Base-by-base conservation (phyloP, 2,797 vertebrate genomes). In the Sciurus vulgaris region DNA sequence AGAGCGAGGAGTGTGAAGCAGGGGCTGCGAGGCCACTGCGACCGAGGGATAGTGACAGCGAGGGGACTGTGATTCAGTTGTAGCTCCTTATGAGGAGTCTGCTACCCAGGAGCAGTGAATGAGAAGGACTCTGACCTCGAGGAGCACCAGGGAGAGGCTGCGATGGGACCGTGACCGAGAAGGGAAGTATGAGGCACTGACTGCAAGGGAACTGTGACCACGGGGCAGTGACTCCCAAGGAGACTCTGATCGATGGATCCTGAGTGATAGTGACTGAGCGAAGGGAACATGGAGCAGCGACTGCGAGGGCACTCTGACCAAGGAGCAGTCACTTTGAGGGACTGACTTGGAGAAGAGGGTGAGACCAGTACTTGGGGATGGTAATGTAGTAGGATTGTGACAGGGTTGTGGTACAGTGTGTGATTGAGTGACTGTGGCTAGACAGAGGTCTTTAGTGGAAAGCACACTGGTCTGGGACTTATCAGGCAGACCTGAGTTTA, bases 41-140 rank as follows among this genome's bases (percentile, higher is more conserved):
- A 96, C 95, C 49, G 22, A 2, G 84, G 28, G 90, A 2, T 78
- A 7, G 41, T 92, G 97, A 95, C 92, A 78, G 15, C n/a, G 93
- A 33, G 83, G 93, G 85, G 61, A 84, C 95, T 93, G 95, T 79
- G 96, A 88, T 94, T 69, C 61, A 83, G 67, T 33, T 20, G 73
- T 49, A 35, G 79, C 81, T 33, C 92, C 61, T 47, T 35, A 76
- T 69, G 14, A 54, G 85, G 78, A 74, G n/a, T 51, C 76, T 69
- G 82, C 24, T 49, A 54, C 63, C 82, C 35, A 1, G 61, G 73
- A 35, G 51, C 92, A 0, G 49, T 67, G 91, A 56, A 35, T 17
- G 89, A 47, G 13, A 10, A 41, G 91, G 89, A 33, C 93, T 41
- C 41, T 44, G 92, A 67, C 87, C 89, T 41, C 47, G 35, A 69